These are phyloP conservation scores for Diglossa brunneiventris DNA, from an alignment of 2,113 vertebrate genomes.

Conservation along the genomic window DNA sequence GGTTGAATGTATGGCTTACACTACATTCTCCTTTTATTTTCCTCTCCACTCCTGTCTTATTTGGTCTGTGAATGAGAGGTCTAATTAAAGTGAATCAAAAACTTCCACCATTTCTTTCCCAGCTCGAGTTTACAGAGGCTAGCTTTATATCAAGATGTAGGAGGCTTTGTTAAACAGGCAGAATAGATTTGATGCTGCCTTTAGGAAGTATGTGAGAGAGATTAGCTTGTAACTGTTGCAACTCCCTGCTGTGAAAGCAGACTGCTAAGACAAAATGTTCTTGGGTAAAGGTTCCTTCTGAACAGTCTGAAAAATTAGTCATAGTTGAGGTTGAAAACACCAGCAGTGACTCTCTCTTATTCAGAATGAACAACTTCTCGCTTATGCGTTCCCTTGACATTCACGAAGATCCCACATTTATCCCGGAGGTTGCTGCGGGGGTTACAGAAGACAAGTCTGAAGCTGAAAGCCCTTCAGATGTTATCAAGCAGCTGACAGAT, in stretches of 20 bases:
- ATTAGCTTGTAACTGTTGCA: conserved; percentile 4
- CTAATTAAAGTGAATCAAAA: neutral
- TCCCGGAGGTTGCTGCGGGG: conserved; percentile 21
- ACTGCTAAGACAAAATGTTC: neutral
- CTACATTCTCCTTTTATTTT: neutral
- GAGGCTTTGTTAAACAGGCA: conserved; percentile 14
- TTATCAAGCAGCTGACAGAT: conserved; percentile 40
- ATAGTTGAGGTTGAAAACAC: neutral
- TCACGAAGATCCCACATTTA: conserved; percentile 57
- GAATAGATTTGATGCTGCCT: neutral
- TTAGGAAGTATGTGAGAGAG: neutral
- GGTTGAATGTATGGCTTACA: neutral
- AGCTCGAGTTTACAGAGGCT: neutral
- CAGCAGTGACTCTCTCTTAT: neutral
- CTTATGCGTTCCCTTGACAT: conserved; percentile 63
- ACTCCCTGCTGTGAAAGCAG: neutral
- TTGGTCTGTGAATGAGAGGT: neutral
- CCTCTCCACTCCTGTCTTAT: neutral
- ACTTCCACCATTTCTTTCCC: neutral
- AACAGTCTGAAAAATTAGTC: neutral
- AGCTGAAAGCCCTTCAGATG: neutral
- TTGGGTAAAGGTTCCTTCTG: neutral
- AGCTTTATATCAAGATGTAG: neutral
- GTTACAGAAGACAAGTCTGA: neutral
- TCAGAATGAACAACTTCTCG: conserved; percentile 50